These are phyloP conservation scores for Pachyrhynchus sulphureomaculatus DNA, from an alignment of 1,140 invertebrate genomes.

Conservation along the genomic window DNA sequence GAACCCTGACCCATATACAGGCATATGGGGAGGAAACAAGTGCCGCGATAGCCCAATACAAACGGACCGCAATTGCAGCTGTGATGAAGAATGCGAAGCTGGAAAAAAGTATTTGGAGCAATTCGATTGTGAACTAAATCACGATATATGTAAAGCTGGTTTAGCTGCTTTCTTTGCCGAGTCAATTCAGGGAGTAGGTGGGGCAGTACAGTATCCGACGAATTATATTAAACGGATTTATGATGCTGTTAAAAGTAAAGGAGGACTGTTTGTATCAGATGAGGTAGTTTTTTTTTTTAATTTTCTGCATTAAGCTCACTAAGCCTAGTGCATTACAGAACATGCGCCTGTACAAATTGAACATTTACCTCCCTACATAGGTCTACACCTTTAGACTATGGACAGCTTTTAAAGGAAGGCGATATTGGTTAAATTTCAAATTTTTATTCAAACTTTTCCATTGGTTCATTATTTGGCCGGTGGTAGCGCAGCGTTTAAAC, in stretches of 20 bases:
- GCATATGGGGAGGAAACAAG: conserved; percentile 82
- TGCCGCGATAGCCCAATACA: conserved; percentile 89
- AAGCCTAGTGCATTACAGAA: too few species aligned
- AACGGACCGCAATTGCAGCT: conserved; percentile 68
- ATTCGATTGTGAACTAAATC: conserved; percentile 75
- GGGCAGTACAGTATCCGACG: conserved; percentile 88
- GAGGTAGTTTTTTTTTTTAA: conserved; percentile 64
- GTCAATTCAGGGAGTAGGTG: conserved; percentile 92
- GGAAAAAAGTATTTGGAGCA: conserved; percentile 80
- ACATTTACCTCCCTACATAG: too few species aligned
- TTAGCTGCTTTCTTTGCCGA: conserved; percentile 91
- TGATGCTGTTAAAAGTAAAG: conserved; percentile 73
- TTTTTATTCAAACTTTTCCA: too few species aligned
- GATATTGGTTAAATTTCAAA: too few species aligned
- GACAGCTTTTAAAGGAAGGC: too few species aligned
- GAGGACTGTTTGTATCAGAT: conserved; percentile 89
- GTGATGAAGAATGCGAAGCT: conserved; percentile 67
- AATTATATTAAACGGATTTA: conserved; percentile 82
- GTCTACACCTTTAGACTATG: too few species aligned
- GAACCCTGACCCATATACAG: conserved; percentile 88
- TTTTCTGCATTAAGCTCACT: background rate
- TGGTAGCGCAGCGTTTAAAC: too few species aligned
- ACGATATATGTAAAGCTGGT: conserved; percentile 61
- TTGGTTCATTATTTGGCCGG: too few species aligned
- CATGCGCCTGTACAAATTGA: background rate